Evolutionary conservation across 2,113 vertebrate genomes (phyloP).

Genomic region (Eptatretus burgeri): DNA sequence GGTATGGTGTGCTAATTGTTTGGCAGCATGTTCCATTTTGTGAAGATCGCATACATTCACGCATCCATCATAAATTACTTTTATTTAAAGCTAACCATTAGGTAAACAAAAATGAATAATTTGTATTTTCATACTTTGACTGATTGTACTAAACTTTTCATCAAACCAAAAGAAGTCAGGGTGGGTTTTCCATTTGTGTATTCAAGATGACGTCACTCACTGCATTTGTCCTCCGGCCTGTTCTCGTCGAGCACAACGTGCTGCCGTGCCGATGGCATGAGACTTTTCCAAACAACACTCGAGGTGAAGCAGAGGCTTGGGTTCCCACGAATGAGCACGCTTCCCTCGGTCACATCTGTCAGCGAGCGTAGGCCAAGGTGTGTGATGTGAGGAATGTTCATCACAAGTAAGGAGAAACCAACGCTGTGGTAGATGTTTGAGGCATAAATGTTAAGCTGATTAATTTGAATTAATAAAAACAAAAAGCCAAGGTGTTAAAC

Average conservation of each 20-base stretch:
- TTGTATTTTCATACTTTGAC: not conserved
- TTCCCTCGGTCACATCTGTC: conserved; percentile 44
- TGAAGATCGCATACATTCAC: not conserved
- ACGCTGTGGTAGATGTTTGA: conserved; percentile 24
- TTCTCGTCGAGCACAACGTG: conserved; percentile 12
- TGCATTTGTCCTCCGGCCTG: not conserved
- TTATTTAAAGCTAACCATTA: not conserved
- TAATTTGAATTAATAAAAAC: not conserved
- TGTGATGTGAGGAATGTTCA: conserved; percentile 28
- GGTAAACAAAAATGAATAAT: not conserved
- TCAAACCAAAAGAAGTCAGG: not conserved
- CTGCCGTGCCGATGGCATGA: conserved; percentile 40
- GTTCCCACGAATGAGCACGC: conserved; percentile 54
- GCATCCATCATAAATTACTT: not conserved
- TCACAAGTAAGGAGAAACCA: conserved; percentile 49
- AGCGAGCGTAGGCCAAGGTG: conserved; percentile 53
- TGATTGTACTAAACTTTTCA: not conserved
- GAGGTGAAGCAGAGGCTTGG: conserved; percentile 40
- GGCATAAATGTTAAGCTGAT: conserved; percentile 5
- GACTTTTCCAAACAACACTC: conserved; percentile 33
- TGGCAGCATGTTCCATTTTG: not conserved
- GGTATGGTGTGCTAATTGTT: not conserved
- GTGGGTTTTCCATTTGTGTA: not conserved
- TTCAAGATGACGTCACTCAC: not conserved
- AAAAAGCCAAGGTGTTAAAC: not conserved